phyloP scores from a whole-genome alignment of 2,888 invertebrate genomes.

The Alcis repandata region DNA sequence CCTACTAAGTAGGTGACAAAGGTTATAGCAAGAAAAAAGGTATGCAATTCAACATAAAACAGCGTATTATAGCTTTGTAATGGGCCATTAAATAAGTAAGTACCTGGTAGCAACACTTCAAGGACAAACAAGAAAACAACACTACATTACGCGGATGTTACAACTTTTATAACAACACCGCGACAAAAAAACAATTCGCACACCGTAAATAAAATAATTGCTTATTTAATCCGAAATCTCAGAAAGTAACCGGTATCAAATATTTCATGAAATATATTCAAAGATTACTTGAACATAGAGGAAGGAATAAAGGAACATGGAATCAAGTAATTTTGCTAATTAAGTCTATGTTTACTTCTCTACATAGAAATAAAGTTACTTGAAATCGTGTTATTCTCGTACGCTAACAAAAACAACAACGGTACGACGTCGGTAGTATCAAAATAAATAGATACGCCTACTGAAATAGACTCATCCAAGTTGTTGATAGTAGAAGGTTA shows the following conservation, averaged over 20 bases:
- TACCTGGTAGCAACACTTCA: constrained; percentile 12
- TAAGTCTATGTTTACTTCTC: no score
- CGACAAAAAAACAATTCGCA: background rate
- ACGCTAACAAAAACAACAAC: background rate
- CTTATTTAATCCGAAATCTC: no score
- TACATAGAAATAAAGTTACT: background rate
- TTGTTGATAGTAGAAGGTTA: constrained; percentile 16
- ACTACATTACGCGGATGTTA: constrained; percentile 1
- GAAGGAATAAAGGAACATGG: no score
- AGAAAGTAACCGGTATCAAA: no score
- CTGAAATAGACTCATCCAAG: constrained; percentile 3
- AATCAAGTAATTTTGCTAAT: no score
- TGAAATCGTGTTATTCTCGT: no score
- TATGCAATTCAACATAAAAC: constrained; percentile 3
- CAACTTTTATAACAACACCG: background rate
- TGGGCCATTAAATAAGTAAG: constrained; percentile 9
- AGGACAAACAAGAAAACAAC: constrained; percentile 12
- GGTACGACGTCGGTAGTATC: background rate
- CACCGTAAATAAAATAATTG: no score
- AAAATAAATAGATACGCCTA: background rate
- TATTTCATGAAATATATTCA: no score
- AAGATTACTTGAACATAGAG: no score
- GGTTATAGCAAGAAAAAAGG: background rate
- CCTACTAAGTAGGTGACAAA: constrained; percentile 20
- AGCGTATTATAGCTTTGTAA: constrained; percentile 8